Evolutionary conservation across 2,797 vertebrate genomes (phyloP), one percentile per base, ranked within the genome.

Genomic region (Crocidura indochinensis): DNA sequence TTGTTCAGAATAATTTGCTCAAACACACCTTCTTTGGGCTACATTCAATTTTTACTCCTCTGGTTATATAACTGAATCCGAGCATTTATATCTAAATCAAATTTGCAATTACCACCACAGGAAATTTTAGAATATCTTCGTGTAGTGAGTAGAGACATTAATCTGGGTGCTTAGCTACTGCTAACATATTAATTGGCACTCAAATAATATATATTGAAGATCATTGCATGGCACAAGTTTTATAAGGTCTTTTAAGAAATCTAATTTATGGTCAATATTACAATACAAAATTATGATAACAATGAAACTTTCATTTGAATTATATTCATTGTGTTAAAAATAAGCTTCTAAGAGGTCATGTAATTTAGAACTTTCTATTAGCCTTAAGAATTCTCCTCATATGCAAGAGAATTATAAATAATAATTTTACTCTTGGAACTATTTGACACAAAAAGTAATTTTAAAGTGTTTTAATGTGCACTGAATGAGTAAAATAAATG

Each of bases 131-230:
- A 94, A 95, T 38, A 69, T 85, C 56, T 88, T 96, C 51, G 10
- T 78, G 75, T 90, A 27, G 38, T 67, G 78, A 95, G 27, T 94
- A 19, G 5, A 95, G 86, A 77, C 68, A 89, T 73, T 91, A 93
- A 92, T 91, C 85, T 95, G 53, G 83, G 26, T 92, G 38, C 56
- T 92, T 84, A 90, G 87, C 65, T 49, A 6, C 8, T 90, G 11
- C 22, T 93, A 94, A 74, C 51, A 27, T 92, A 92, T 82, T 96
- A 94, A 96, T 92, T 95, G 89, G n/a, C 26, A 93, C 91, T 88
- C n/a, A 76, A 26, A 77, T 71, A 72, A 44, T 10, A 91, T 73
- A 87, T 69, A 46, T 2, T 69, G 10, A 74, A 95, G 38, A 90
- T 75, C 44, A 90, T 20, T 74, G 11, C 74, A 77, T 29, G 47